phyloP scores from a whole-genome alignment of 2,888 invertebrate species.

The Strigamia maritima region DNA sequence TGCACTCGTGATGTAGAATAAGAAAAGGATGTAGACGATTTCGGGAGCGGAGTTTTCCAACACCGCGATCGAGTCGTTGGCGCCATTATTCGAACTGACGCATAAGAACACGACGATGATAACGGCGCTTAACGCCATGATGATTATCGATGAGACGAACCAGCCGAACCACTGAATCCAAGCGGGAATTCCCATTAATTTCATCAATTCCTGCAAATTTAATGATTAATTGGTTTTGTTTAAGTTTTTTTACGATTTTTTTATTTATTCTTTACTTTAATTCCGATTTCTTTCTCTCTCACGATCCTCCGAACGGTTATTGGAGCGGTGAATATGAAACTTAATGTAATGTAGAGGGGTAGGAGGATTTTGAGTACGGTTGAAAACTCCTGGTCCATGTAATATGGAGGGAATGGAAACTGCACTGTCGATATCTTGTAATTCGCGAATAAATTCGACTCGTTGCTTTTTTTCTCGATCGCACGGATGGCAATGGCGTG shows the following conservation, averaged over 20 bases:
- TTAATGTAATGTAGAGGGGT: slow-evolving; percentile 14
- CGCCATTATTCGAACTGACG: neutral
- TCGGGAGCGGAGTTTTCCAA: neutral
- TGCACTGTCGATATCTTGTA: neutral
- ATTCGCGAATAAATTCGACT: neutral
- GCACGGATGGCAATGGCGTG: neutral
- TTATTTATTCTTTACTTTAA: slow-evolving; percentile 1
- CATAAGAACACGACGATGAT: neutral
- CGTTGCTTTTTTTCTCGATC: neutral
- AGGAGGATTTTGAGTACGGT: neutral
- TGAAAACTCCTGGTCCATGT: neutral
- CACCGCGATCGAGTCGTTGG: neutral
- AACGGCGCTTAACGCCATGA: slow-evolving; percentile 25
- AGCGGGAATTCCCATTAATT: slow-evolving; percentile 25
- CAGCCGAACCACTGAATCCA: slow-evolving; percentile 38
- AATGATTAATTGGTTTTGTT: too few relatives aligned
- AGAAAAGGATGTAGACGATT: neutral
- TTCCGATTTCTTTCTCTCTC: slow-evolving; percentile 34
- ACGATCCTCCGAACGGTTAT: slow-evolving; percentile 4
- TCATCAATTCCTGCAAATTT: slow-evolving; percentile 36
- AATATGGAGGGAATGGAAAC: slow-evolving; percentile 16
- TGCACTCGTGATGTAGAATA: slow-evolving; percentile 11
- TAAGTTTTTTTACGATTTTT: too few relatives aligned
- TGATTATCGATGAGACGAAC: slow-evolving; percentile 6
- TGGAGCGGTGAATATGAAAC: slow-evolving; percentile 30